Evolutionary conservation across 2,797 vertebrate genomes (phyloP).

Genomic region (Aeoliscus strigatus): DNA sequence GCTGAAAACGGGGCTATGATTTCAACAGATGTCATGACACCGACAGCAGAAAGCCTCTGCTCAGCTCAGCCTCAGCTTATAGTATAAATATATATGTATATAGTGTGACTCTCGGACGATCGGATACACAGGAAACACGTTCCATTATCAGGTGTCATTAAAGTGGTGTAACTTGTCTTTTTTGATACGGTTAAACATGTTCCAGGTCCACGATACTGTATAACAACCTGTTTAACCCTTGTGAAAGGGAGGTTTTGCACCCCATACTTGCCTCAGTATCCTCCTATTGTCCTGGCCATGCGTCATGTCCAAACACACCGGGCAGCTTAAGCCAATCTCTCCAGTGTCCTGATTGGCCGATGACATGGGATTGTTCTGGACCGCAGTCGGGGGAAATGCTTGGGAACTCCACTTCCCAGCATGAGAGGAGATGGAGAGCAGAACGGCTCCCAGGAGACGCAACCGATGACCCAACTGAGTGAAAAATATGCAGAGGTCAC

Average conservation of each 20-base stretch:
- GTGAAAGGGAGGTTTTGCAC: constrained; percentile 79
- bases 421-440: constrained; percentile 90
- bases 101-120: constrained; percentile 42
- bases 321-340: constrained; percentile 70
- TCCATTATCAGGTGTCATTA: constrained; percentile 30
- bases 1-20: constrained; percentile 45
- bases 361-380: constrained; percentile 88
- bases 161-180: constrained; percentile 7
- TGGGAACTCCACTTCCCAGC: constrained; percentile 92
- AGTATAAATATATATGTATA: too few relatives aligned
- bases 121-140: constrained; percentile 35
- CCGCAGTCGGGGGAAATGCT: constrained; percentile 84
- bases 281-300: constrained; percentile 96
- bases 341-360: constrained; percentile 77
- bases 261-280: constrained; percentile 88
- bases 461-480: constrained; percentile 84
- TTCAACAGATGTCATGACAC: constrained; percentile 65
- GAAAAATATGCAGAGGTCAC: constrained; percentile 95
- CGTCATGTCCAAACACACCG: constrained; percentile 82
- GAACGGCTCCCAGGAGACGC: constrained; percentile 84
- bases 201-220: constrained; percentile 36
- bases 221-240: constrained; percentile 35
- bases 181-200: constrained; percentile 29
- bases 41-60: constrained; percentile 29
- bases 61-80: too few relatives aligned